Evolutionary conservation across 2,113 vertebrate species (phyloP), one percentile per base, ranked within the genome.

Genomic region (Oryzias curvinotus): DNA sequence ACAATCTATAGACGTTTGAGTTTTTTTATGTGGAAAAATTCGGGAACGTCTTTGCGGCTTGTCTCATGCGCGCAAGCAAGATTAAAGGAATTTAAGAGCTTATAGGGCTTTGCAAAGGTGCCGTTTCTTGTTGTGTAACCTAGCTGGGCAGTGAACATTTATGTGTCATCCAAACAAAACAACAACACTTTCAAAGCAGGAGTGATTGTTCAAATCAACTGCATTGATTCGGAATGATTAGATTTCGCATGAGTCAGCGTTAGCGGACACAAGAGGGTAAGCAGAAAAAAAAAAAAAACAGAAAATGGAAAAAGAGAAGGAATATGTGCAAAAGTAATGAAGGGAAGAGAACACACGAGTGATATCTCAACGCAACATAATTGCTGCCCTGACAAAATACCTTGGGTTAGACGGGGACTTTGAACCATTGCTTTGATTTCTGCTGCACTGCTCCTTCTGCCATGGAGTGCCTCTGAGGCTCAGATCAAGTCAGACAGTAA

Each of bases 161-260:
- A 23, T 49, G 57, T 63, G 61, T 47, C 62, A 26, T 50, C 44
- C 60, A 25, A 53, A 52, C 59, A 14, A 25, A 23, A 41, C 50
- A 48, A 66, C 12, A 36, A 12, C 36, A 36, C 8, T 10, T 36
- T 10, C 3, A 36, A 36, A 36, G 36, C 36, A 12, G 36, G 36
- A 36, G 1, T 36, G 36, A 36, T 36, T 8, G 36, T 36, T 36
- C 10, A 26, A 52, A 68, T 54, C 7, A 54, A 65, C 25, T 28
- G 57, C 26, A 71, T 64, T 28, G 52, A 74, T 75, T 61, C 49
- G 13, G 48, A 72, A 66, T 56, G 69, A 75, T 85, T 63, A 72
- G 65, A 78, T 68, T 77, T 43, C 45, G 50, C 15, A 46, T 56
- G 73, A 78, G 52, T 83, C 78, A 85, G 87, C 36, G 3, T 36